Conservation (phyloP, 2,113 vertebrate species). For the Xyliphius kryptos region DNA sequence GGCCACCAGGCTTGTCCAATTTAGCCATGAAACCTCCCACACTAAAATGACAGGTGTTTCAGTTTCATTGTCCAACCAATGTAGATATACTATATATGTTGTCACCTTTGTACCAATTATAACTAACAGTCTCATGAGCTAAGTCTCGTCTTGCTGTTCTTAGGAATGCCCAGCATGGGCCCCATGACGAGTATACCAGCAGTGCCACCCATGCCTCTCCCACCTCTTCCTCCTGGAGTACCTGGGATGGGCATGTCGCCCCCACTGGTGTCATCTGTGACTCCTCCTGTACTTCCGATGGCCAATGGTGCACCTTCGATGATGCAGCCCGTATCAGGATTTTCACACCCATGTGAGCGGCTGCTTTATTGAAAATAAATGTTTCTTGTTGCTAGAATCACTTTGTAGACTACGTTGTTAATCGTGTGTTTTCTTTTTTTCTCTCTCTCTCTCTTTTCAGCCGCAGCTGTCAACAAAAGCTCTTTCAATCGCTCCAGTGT, state of each 20-base stretch:
- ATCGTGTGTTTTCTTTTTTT: background rate
- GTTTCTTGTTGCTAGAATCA: background rate
- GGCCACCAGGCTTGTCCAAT: too few relatives aligned
- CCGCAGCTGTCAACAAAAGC: conserved; percentile 85
- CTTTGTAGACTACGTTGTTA: background rate
- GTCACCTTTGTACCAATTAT: too few relatives aligned
- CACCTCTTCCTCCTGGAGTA: conserved; percentile 62
- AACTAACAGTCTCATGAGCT: too few relatives aligned
- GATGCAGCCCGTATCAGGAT: conserved; percentile 83
- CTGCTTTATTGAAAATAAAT: background rate
- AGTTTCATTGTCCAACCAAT: too few relatives aligned
- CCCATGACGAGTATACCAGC: conserved; percentile 69
- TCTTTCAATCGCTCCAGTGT: conserved; percentile 83
- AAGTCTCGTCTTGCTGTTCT: background rate
- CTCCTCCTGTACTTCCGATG: conserved; percentile 78
- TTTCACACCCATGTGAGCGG: conserved; percentile 80
- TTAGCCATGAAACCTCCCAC: too few relatives aligned
- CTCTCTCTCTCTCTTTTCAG: conserved; percentile 41
- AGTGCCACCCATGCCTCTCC: conserved; percentile 84
- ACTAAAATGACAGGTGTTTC: too few relatives aligned
- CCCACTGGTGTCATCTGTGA: conserved; percentile 79
- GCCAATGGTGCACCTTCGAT: conserved; percentile 88
- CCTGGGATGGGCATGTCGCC: conserved; percentile 90
- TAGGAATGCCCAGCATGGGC: conserved; percentile 78
- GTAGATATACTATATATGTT: too few relatives aligned